phyloP scores from a whole-genome alignment of 2,888 invertebrate genomes.

The Meta bourneti region DNA sequence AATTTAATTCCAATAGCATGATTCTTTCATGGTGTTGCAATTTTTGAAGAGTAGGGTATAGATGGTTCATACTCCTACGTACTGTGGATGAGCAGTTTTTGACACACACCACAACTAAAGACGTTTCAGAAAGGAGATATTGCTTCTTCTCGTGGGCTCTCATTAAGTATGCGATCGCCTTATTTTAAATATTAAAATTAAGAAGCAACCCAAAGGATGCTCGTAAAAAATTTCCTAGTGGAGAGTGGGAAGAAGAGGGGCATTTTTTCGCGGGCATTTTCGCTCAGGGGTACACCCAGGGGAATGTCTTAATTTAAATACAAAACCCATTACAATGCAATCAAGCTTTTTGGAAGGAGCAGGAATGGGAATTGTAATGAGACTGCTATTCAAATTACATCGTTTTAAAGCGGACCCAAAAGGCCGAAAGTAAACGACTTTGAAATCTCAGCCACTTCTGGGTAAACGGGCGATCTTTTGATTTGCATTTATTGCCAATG shows the following conservation, averaged over 20 bases:
- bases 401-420: conserved; percentile 45
- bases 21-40: no score
- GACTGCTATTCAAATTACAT: conserved; percentile 73
- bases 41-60: no score
- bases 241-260: neutral
- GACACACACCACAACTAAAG: neutral
- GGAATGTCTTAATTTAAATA: conserved; percentile 67
- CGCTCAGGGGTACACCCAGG: conserved; percentile 21
- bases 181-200: conserved; percentile 59
- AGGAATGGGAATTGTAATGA: conserved; percentile 72
- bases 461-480: conserved; percentile 49
- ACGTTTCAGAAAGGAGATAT: neutral
- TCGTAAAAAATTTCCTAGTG: conserved; percentile 15
- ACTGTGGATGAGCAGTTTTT: no score
- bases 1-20: no score
- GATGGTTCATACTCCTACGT: no score
- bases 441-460: conserved; percentile 50
- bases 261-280: conserved; percentile 32
- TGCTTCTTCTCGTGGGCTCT: neutral
- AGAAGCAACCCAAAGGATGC: conserved; percentile 5
- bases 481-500: conserved; percentile 74
- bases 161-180: neutral
- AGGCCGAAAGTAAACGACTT: conserved; percentile 71
- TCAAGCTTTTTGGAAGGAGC: conserved; percentile 41
- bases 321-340: conserved; percentile 74